Evolutionary conservation across 2,797 vertebrate species (phyloP).

Genomic region (Vipera ursinii): DNA sequence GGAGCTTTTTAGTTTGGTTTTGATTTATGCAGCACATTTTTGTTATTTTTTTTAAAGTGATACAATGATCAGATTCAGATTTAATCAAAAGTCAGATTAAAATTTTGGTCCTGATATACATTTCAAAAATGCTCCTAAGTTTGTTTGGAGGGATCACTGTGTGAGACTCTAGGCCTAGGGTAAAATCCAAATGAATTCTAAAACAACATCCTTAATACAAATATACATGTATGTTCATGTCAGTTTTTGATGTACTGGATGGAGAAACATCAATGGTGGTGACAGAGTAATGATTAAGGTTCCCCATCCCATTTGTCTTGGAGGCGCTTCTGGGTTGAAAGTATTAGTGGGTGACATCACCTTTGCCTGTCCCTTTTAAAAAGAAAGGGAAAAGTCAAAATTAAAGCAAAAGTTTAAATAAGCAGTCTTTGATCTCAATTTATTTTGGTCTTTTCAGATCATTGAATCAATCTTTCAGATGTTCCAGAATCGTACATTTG

Average conservation of each 20-base stretch:
- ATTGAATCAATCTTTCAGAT: not conserved
- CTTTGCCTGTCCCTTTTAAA: not conserved
- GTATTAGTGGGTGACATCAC: not conserved
- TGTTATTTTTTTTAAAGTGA: slow-evolving; percentile 1
- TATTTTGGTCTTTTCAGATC: not conserved
- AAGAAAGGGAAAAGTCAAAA: slow-evolving; percentile 1
- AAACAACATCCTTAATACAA: not conserved
- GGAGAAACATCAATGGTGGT: not conserved
- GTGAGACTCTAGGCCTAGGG: not conserved
- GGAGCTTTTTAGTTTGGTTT: not conserved
- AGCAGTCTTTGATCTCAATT: not conserved
- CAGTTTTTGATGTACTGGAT: not conserved
- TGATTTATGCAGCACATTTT: not conserved
- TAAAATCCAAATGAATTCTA: not conserved
- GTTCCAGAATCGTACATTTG: not conserved
- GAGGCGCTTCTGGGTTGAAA: not conserved
- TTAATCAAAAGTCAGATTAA: not conserved
- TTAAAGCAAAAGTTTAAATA: not conserved
- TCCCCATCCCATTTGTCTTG: not conserved
- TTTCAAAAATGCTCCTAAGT: not conserved
- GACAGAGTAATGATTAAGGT: not conserved
- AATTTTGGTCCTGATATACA: not conserved
- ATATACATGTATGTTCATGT: not conserved
- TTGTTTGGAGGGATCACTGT: not conserved
- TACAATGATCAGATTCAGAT: not conserved